Conservation (phyloP, 35 echinoderm and acorn worm species). For the Amphiura filiformis region DNA sequence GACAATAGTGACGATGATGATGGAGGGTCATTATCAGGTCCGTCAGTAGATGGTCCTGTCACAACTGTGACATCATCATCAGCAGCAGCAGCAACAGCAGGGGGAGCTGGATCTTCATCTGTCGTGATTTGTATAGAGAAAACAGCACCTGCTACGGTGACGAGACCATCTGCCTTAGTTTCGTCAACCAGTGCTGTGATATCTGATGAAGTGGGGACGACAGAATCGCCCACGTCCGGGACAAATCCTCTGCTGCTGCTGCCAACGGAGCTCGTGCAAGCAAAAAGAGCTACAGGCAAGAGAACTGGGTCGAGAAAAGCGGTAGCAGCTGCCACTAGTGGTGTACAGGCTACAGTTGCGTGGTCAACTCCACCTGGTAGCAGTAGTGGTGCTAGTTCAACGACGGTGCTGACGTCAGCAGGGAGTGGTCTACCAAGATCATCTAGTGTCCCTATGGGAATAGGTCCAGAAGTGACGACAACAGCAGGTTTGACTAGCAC, state of each 20-base stretch:
- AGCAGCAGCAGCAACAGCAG: background rate
- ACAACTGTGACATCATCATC: background rate
- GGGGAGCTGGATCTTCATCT: background rate
- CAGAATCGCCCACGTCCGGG: background rate
- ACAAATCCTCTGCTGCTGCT: background rate
- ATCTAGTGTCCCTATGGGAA: conserved; percentile 48
- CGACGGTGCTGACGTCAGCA: background rate
- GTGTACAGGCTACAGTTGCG: conserved; percentile 58
- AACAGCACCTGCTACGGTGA: background rate
- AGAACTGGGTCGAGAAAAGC: conserved; percentile 53
- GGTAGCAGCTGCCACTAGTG: conserved; percentile 43
- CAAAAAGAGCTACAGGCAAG: conserved; percentile 35
- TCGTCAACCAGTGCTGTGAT: background rate
- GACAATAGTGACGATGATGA: background rate
- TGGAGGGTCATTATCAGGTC: background rate
- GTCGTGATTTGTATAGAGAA: background rate
- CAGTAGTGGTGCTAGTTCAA: conserved; percentile 34
- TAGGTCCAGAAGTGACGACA: conserved; percentile 18
- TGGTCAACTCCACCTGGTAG: conserved; percentile 61
- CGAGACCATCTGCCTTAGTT: background rate
- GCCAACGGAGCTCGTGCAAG: background rate
- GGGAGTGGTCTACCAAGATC: conserved; percentile 41
- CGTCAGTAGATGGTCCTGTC: background rate
- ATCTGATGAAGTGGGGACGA: background rate
- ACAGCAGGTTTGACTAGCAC: background rate